Evolutionary conservation across 2,797 vertebrate species (phyloP), one percentile per base, ranked within the genome.

Genomic region (Platalea minor): DNA sequence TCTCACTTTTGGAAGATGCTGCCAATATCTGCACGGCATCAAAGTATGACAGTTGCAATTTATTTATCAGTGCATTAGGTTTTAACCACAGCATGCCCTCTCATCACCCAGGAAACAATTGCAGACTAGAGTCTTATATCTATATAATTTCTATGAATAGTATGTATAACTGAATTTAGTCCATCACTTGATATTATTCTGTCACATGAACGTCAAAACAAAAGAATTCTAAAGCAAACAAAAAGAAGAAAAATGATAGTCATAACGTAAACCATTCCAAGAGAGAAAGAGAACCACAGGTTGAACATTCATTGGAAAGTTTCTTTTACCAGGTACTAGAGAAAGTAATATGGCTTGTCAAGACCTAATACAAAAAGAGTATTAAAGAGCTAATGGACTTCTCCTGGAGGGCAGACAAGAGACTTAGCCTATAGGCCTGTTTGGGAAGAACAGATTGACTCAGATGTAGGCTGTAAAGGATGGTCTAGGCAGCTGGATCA

Each of bases 171-270:
- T 79, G 48, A 93, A 93, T 97, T 95, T 94, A 87, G 60, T 57
- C 72, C 41, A 76, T 46, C 85, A 76, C 48, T 91, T 53, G 59
- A 45, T 89, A 90, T 88, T 88, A 94, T 80, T 95, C 88, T 92
- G 85, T 89, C 87, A 92, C 61, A 91, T 50, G 51, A 92, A 88
- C 0, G 7, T 91, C 90, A 89, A 77, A 95, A 61, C 51, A 91
- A 77, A 91, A 25, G 37, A 91, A 35, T 33, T 89, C 35, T 74
- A 93, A 93, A 90, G 54, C 56, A 94, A 92, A 92, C 31, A 96
- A 88, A 93, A 93, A 93, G 67, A 85, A 93, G 83, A 96, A 92
- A 96, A 95, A 96, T 90, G 2, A 61, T 57, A 85, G 60, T 95
- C 75, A 91, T 96, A 94, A 91, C 41, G 67, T 61, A 82, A 85